These are phyloP conservation scores for Columba livia DNA, from an alignment of 2,113 vertebrate species.

Conservation along the genomic window DNA sequence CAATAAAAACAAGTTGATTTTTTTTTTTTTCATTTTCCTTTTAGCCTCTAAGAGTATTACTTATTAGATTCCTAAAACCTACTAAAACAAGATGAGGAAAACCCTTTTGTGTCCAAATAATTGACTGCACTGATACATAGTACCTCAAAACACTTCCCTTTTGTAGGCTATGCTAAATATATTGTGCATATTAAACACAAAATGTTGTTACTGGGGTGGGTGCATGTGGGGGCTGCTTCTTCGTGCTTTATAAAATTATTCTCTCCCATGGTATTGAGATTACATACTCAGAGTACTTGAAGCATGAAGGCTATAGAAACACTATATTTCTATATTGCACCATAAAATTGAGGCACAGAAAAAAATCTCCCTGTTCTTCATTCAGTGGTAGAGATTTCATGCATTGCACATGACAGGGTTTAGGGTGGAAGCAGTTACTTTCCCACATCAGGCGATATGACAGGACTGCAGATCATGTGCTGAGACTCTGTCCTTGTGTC, in stretches of 20 bases:
- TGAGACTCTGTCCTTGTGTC: neutral
- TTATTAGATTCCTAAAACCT: neutral
- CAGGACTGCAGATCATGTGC: neutral
- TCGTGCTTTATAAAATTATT: neutral
- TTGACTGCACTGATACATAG: neutral
- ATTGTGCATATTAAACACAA: neutral
- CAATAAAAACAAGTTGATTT: neutral
- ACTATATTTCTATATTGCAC: neutral
- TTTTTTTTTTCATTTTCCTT: neutral
- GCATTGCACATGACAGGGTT: neutral
- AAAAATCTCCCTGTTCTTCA: neutral
- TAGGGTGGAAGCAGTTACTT: neutral
- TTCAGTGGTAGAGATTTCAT: neutral
- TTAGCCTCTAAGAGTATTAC: neutral
- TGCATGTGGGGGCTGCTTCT: neutral
- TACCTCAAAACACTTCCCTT: neutral
- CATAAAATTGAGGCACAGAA: neutral
- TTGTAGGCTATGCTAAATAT: neutral
- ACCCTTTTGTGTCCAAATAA: neutral
- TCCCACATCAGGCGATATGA: rapidly evolving
- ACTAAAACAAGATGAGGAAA: neutral
- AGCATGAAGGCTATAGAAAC: neutral
- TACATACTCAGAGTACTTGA: neutral
- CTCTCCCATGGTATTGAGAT: neutral
- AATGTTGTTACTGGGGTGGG: neutral